These are phyloP conservation scores for Lepidurus couesii DNA, from an alignment of 1,140 invertebrate species.

Conservation along the genomic window DNA sequence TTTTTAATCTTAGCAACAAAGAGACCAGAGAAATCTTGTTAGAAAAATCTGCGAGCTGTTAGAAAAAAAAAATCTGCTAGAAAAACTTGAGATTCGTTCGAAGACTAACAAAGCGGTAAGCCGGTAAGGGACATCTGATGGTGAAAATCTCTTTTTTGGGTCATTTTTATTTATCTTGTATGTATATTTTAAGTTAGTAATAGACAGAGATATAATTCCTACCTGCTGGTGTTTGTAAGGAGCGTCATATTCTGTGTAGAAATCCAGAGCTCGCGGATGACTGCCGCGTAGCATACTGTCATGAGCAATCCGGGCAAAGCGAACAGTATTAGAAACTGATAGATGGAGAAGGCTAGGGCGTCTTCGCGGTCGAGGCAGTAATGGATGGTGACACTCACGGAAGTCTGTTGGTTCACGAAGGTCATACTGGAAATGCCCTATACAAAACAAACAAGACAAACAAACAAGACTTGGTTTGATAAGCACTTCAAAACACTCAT, in stretches of 20 bases:
- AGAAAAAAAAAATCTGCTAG: no score
- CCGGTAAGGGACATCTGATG: neutral
- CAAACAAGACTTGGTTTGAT: neutral
- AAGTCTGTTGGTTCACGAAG: conserved; percentile 37
- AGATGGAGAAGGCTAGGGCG: conserved; percentile 46
- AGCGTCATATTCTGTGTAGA: conserved; percentile 48
- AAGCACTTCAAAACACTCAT: no score
- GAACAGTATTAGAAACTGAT: conserved; percentile 51
- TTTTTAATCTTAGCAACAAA: no score
- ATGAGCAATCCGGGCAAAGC: conserved; percentile 49
- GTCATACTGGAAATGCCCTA: conserved; percentile 44
- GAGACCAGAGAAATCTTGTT: no score
- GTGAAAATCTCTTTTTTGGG: neutral
- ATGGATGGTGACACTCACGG: conserved; percentile 41
- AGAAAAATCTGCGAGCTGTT: no score
- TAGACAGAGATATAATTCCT: neutral
- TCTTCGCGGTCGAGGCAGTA: conserved; percentile 44
- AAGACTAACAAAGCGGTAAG: no score
- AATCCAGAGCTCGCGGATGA: conserved; percentile 53
- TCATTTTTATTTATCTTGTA: neutral
- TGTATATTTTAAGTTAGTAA: no score
- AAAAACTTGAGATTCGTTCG: no score
- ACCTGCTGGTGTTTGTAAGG: conserved; percentile 43
- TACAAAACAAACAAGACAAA: neutral
- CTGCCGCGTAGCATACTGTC: conserved; percentile 51